Evolutionary conservation across 2,888 invertebrate genomes (phyloP).

Genomic region (Coelopa pilipes): DNA sequence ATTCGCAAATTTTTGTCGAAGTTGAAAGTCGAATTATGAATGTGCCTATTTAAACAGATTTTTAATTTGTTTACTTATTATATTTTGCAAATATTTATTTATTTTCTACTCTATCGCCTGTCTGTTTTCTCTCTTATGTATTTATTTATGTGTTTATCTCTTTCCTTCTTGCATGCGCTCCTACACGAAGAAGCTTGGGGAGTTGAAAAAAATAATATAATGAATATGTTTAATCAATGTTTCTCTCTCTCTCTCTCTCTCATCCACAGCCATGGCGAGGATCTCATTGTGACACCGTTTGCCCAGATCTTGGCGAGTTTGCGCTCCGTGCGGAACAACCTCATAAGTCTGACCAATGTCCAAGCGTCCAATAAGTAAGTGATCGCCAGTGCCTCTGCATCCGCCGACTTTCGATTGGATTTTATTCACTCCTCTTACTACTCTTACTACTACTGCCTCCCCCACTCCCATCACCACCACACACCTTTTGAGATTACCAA

Average conservation of each 20-base stretch:
- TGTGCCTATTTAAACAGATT: no score
- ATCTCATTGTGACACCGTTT: constrained; percentile 99
- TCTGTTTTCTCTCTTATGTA: no score
- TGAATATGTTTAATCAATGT: constrained; percentile 5
- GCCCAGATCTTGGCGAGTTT: constrained; percentile 99
- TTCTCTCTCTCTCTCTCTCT: constrained; percentile 38
- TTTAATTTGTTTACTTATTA: no score
- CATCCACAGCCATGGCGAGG: constrained; percentile 89
- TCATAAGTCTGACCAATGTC: constrained; percentile 96
- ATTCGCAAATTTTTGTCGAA: no score
- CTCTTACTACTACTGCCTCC: not conserved
- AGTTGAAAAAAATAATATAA: no score
- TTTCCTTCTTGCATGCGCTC: no score
- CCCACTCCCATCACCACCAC: no score
- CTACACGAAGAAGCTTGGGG: no score
- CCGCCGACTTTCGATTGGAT: not conserved
- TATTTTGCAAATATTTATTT: no score
- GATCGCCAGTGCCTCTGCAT: constrained; percentile 7
- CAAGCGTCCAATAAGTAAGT: constrained; percentile 77
- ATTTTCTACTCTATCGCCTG: no score
- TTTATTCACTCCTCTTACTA: constrained; percentile 1
- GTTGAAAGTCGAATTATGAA: no score
- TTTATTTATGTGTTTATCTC: no score
- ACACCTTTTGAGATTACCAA: not conserved
- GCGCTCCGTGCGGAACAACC: constrained; percentile 97